Percentiles rank a stretch among this genome's conserved stretches.
These are phyloP conservation scores for Morbakka virulenta DNA, from an alignment of 30 jellyfish, hydroid and myxozoan species.

Conservation along the genomic window DNA sequence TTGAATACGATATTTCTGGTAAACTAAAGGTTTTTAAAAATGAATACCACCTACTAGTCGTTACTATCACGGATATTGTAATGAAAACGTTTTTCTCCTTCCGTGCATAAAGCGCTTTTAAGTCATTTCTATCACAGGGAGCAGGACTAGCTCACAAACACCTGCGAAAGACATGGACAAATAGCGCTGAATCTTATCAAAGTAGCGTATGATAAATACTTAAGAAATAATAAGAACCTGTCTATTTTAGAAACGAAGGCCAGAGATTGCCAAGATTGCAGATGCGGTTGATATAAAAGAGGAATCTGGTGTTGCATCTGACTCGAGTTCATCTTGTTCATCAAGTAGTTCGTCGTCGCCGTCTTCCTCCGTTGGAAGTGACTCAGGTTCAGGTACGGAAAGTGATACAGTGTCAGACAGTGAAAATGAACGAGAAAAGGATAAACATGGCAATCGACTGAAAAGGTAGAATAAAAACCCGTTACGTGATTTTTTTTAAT, in stretches of 20 bases:
- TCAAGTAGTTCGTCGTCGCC: slow-evolving; percentile 74
- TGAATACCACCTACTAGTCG: no score
- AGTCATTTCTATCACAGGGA: no score
- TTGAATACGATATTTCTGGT: no score
- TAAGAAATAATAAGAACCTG: not conserved
- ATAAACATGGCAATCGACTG: slow-evolving; percentile 57
- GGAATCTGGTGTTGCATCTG: slow-evolving; percentile 93
- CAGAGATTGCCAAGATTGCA: slow-evolving; percentile 88
- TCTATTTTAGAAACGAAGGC: slow-evolving; percentile 78
- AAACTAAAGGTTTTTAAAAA: no score
- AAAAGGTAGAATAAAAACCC: no score
- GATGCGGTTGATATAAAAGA: slow-evolving; percentile 70
- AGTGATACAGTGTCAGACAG: slow-evolving; percentile 74
- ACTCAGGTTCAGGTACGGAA: slow-evolving; percentile 61
- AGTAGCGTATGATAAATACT: not conserved
- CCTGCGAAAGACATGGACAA: not conserved
- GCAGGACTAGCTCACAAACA: not conserved
- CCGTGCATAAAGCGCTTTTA: no score
- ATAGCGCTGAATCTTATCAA: not conserved
- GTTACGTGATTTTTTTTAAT: no score
- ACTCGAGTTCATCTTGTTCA: slow-evolving; percentile 90
- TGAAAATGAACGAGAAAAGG: slow-evolving; percentile 63
- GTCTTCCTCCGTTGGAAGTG: slow-evolving; percentile 61
- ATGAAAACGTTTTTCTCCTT: no score
- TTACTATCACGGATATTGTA: no score